A percentile compares a stretch with the other conserved stretches of the same genome.
phyloP scores from a whole-genome alignment of 2,888 invertebrate species.

The Platycheirus albimanus region DNA sequence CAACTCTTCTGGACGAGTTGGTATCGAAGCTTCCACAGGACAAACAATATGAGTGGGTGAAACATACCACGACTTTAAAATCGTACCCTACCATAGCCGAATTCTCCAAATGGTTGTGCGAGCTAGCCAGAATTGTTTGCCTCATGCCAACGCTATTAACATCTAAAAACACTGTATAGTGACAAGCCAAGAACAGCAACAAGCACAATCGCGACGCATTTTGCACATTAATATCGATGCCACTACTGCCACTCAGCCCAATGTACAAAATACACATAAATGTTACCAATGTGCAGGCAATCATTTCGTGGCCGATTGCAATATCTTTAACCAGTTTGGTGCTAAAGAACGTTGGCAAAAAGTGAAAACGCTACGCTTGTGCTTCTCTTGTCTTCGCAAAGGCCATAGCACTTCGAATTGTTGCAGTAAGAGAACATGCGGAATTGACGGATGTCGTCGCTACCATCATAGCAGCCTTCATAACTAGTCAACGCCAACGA shows the following conservation, averaged over 20 bases:
- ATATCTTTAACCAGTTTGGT: no score
- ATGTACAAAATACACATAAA: no score
- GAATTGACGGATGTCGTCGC: slow-evolving; percentile 15
- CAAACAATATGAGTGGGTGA: slow-evolving; percentile 38
- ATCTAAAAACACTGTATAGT: background rate
- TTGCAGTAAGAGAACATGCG: no score
- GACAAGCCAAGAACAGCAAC: background rate
- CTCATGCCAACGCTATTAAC: background rate
- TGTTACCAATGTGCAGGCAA: no score
- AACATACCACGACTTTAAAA: background rate
- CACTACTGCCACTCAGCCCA: background rate
- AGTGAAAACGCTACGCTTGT: no score
- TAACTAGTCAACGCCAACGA: background rate
- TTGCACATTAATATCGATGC: background rate
- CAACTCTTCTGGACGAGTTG: background rate
- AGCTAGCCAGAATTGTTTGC: slow-evolving; percentile 26
- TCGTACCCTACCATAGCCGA: background rate
- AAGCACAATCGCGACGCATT: background rate
- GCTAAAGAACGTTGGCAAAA: no score
- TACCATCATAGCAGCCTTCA: slow-evolving; percentile 22
- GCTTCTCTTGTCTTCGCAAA: no score
- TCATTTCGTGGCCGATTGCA: background rate
- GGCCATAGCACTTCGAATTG: no score
- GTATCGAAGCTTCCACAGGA: background rate
- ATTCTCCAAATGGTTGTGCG: slow-evolving; percentile 30